A percentile compares a stretch with the other conserved stretches of the same genome.
Evolutionary conservation across 2,888 invertebrate genomes (phyloP).

Genomic region (Rhamphomyia laevipes): DNA sequence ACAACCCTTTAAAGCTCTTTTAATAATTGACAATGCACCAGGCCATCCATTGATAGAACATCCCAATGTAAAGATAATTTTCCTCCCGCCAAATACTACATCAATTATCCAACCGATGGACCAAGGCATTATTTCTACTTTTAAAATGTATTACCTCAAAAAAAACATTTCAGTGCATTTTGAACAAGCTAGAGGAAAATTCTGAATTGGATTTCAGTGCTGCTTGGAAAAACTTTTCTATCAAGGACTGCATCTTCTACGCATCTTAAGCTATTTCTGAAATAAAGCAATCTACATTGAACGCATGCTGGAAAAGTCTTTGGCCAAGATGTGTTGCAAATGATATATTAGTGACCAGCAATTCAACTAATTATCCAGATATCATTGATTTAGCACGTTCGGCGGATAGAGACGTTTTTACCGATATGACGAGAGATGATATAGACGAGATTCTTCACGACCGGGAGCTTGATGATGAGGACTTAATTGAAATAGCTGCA

Average conservation of each 20-base stretch:
- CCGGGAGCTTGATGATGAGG: neutral
- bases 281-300: conserved; percentile 17
- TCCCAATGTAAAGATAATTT: conserved; percentile 16
- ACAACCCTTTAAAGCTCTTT: too few relatives aligned
- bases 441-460: neutral
- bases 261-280: conserved; percentile 14
- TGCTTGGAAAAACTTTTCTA: conserved; percentile 19
- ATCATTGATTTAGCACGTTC: conserved; percentile 17
- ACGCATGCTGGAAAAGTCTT: conserved; percentile 18
- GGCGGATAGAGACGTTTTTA: neutral
- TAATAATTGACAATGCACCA: too few relatives aligned
- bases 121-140: conserved; percentile 22
- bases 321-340: conserved; percentile 21
- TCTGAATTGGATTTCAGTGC: conserved; percentile 5
- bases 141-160: conserved; percentile 21
- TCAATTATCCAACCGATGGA: conserved; percentile 21
- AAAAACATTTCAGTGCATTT: conserved; percentile 12
- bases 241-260: conserved; percentile 17
- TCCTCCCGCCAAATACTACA: conserved; percentile 21
- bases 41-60: conserved; percentile 17
- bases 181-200: conserved; percentile 10
- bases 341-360: conserved; percentile 15
- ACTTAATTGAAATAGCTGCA: neutral
- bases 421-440: neutral
- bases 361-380: conserved; percentile 16